These are phyloP conservation scores for Alaudala cheleensis DNA, from an alignment of 2,113 vertebrate species.

Conservation along the genomic window DNA sequence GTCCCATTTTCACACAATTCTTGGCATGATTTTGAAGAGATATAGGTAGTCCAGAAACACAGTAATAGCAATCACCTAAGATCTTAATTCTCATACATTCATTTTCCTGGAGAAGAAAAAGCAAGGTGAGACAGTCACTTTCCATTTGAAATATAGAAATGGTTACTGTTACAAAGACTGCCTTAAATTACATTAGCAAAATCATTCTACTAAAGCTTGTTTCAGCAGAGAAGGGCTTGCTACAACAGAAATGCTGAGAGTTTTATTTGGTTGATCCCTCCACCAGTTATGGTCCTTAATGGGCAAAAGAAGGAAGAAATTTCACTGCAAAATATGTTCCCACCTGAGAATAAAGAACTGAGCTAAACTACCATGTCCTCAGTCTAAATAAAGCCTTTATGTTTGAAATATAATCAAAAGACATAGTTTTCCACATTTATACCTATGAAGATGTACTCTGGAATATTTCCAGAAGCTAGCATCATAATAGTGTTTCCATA, in stretches of 20 bases:
- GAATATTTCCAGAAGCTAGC: background rate
- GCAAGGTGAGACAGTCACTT: background rate
- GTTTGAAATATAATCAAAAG: background rate
- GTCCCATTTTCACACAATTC: slow-evolving; percentile 98
- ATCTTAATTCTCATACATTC: slow-evolving; percentile 99
- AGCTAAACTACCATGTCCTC: background rate
- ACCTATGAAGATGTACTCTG: background rate
- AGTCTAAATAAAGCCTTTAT: background rate
- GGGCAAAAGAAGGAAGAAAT: background rate
- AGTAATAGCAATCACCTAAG: slow-evolving; percentile 97
- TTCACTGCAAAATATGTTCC: background rate
- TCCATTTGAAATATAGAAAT: background rate
- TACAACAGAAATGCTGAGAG: background rate
- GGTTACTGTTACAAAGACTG: background rate
- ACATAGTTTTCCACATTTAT: background rate
- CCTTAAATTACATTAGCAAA: background rate
- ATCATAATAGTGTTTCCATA: background rate
- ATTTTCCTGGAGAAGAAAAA: slow-evolving; percentile 84
- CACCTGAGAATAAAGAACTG: background rate
- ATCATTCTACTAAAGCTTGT: background rate
- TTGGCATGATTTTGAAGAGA: slow-evolving; percentile 95
- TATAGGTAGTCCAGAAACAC: slow-evolving; percentile 94
- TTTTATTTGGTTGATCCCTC: background rate
- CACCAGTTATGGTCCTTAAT: background rate
- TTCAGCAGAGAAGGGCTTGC: background rate